Base-by-base conservation (phyloP, 2,888 invertebrate species). In the Ennomos erosarius region DNA sequence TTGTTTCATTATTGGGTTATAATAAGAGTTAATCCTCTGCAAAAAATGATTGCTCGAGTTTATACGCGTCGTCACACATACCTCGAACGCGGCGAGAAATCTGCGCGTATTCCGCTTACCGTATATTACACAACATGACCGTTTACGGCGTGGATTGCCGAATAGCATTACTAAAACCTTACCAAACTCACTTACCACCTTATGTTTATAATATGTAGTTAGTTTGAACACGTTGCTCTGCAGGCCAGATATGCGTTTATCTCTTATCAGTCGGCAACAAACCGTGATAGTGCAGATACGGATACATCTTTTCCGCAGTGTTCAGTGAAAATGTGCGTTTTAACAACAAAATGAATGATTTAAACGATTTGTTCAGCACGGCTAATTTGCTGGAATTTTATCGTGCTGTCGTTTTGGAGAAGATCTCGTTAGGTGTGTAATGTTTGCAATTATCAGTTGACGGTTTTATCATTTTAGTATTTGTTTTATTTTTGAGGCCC, bases 301-400 rank as follows among this genome's bases (percentile, higher is more conserved):
- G 48, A 51, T 37, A 48, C 57, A 66, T 61, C 58, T 62, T 60
- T 54, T 59, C 48, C 59, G 59, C 39, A 44, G 60, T 62, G 54
- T 53, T 39, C 10, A 44, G 59, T 59, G 38, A 60, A 63, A 64
- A 65, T 57, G 48, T 57, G 51, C 55, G 34, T 37, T 56, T 63
- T 40, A 56, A 50, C 50, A 50, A 1, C 26, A 78, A 76, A 68
- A 86, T 86, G 85, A 73, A 80, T 65, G 81, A 82, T 53, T 69
- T 68, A 53, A 75, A 76, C 62, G 78, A 85, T 55, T 66, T 77
- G 50, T 76, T 74, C 53, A 75, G 74, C 68, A 73, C 75, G 11
- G 78, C 76, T 69, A 82, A 69, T 68, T 78, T 86, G n/a, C 54
- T 86, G 33, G 88, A 87, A 36, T 85, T 85, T 66, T 86, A 86